Evolutionary conservation across 2,113 vertebrate species (phyloP).

Genomic region (Melanerpes aurifrons): DNA sequence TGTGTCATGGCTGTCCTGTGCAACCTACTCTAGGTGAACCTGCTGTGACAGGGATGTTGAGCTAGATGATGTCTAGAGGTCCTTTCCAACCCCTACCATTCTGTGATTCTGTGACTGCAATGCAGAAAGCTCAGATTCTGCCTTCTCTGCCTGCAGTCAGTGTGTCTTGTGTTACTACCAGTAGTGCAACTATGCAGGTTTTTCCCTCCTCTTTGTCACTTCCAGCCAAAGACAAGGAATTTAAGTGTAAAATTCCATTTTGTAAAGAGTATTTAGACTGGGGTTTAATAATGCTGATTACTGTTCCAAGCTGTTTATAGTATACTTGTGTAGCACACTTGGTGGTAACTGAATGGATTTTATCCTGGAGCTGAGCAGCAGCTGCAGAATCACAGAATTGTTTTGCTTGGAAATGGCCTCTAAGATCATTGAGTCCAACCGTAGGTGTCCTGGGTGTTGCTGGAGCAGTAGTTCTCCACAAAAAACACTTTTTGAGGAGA

Average conservation of each 20-base stretch:
- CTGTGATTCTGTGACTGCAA: too few species aligned
- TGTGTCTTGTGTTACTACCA: fast-evolving
- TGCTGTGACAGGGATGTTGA: too few species aligned
- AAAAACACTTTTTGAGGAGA: background rate
- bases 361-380: background rate
- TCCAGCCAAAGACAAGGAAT: background rate
- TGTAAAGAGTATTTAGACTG: background rate
- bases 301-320: background rate
- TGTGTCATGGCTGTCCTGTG: too few species aligned
- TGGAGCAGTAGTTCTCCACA: background rate
- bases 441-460: background rate
- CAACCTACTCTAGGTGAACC: too few species aligned
- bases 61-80: too few species aligned
- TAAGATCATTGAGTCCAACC: too few species aligned
- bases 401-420: too few species aligned
- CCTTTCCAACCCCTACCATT: too few species aligned
- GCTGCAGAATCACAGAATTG: background rate
- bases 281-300: background rate
- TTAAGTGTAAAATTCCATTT: background rate
- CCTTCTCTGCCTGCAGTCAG: fast-evolving
- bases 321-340: background rate
- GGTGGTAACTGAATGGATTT: background rate
- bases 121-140: background rate
- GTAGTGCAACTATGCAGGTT: fast-evolving
- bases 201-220: background rate